Percentiles rank a stretch among this genome's conserved stretches.
Conservation (phyloP, 2,888 invertebrate genomes). For the Tanytarsus gracilentus region DNA sequence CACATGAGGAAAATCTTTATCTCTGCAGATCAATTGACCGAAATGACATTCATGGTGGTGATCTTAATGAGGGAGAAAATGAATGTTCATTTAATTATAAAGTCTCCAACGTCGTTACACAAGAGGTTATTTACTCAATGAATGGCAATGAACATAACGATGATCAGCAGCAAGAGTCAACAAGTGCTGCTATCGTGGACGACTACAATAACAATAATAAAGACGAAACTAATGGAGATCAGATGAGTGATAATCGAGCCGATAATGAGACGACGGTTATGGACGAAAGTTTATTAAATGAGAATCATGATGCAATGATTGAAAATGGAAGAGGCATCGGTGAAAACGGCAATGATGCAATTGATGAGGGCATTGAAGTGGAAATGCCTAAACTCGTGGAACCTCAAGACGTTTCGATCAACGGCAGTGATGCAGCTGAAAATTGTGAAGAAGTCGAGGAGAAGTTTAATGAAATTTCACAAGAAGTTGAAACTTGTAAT, state of each 20-base stretch:
- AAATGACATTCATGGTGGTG: neutral
- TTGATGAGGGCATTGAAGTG: conserved; percentile 14
- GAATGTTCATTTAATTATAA: conserved; percentile 23
- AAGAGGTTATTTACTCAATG: conserved; percentile 15
- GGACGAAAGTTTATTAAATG: neutral
- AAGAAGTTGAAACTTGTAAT: neutral
- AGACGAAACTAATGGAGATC: neutral
- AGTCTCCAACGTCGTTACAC: conserved; percentile 6
- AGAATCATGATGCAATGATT: neutral
- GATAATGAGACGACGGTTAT: neutral
- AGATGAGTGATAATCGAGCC: neutral
- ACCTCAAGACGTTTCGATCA: neutral
- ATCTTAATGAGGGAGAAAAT: neutral
- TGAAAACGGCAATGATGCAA: no score
- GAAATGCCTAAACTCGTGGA: conserved; percentile 1
- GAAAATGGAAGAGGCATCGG: neutral
- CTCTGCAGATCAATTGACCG: no score
- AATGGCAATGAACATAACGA: neutral
- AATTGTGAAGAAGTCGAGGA: neutral
- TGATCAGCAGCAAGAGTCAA: neutral
- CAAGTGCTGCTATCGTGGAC: neutral
- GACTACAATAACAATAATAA: neutral
- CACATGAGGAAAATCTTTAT: neutral
- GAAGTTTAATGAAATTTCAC: conserved; percentile 1
- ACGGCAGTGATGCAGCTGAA: neutral